Evolutionary conservation across 2,888 invertebrate species (phyloP).

Genomic region (Resseliella maxima): DNA sequence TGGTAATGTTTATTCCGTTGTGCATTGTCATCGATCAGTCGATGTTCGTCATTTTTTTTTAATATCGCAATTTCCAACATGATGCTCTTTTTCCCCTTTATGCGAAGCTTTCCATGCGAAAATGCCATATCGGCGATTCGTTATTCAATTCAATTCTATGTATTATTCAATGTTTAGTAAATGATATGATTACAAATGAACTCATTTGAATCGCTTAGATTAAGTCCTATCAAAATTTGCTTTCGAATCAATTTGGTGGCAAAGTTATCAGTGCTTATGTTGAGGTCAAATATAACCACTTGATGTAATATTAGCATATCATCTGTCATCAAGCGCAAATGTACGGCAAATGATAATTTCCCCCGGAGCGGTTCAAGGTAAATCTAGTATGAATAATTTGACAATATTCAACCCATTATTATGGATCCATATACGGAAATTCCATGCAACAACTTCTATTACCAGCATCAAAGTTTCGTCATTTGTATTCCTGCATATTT

Average conservation of each 20-base stretch:
- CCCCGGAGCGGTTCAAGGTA: background rate
- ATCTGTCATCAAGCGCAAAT: background rate
- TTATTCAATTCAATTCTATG: too few species aligned
- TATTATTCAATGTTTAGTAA: too few species aligned
- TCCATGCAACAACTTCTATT: background rate
- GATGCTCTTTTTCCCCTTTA: too few species aligned
- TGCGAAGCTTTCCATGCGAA: background rate
- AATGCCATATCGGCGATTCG: too few species aligned
- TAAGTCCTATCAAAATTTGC: background rate
- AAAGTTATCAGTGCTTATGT: background rate
- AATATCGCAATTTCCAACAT: too few species aligned
- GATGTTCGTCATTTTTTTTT: background rate
- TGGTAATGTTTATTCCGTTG: background rate
- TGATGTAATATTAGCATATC: background rate
- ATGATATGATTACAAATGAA: background rate
- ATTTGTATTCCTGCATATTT: background rate
- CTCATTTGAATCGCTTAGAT: background rate
- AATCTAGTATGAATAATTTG: slow-evolving; percentile 30
- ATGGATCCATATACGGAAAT: background rate
- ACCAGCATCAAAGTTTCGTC: too few species aligned
- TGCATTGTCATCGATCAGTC: background rate
- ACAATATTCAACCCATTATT: background rate
- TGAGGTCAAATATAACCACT: background rate
- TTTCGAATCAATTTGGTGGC: background rate
- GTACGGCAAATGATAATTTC: slow-evolving; percentile 1